Percentiles rank a stretch among this genome's conserved stretches.
These are phyloP conservation scores for Intellagama lesueurii DNA, from an alignment of 2,797 vertebrate species.

Conservation along the genomic window DNA sequence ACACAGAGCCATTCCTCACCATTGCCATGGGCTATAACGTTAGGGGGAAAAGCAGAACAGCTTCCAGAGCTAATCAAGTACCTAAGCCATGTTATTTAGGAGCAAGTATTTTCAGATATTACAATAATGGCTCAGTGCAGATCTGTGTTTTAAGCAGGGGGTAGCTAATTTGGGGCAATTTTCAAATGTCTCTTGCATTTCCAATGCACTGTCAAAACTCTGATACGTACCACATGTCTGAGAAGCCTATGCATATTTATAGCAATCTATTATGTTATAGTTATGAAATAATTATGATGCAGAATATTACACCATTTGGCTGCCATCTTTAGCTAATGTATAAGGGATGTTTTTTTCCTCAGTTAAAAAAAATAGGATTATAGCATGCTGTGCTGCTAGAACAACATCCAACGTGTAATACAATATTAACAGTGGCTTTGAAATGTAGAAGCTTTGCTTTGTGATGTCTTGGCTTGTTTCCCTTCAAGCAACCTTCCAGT, in stretches of 20 bases:
- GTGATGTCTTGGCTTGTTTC: constrained; percentile 51
- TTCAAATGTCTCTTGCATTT: constrained; percentile 41
- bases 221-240: constrained; percentile 47
- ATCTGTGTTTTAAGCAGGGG: constrained; percentile 19
- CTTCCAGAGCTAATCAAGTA: background rate
- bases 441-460: constrained; percentile 53
- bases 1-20: background rate
- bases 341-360: constrained; percentile 28
- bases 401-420: constrained; percentile 49
- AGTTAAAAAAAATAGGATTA: background rate
- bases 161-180: constrained; percentile 32
- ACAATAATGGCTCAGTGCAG: constrained; percentile 24
- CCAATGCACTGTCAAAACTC: constrained; percentile 47
- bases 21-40: background rate
- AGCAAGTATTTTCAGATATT: background rate
- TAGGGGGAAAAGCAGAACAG: background rate
- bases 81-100: background rate
- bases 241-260: constrained; percentile 32
- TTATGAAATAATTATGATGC: constrained; percentile 64
- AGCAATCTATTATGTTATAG: constrained; percentile 53
- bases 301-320: constrained; percentile 46
- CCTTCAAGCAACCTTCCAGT: constrained; percentile 54
- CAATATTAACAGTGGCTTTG: constrained; percentile 50
- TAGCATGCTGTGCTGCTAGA: constrained; percentile 50
- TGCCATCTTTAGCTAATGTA: constrained; percentile 57